Percentiles rank a stretch among this genome's conserved stretches.
These are phyloP conservation scores for Eupeodes latifasciatus DNA, from an alignment of 2,888 invertebrate genomes.

Conservation along the genomic window DNA sequence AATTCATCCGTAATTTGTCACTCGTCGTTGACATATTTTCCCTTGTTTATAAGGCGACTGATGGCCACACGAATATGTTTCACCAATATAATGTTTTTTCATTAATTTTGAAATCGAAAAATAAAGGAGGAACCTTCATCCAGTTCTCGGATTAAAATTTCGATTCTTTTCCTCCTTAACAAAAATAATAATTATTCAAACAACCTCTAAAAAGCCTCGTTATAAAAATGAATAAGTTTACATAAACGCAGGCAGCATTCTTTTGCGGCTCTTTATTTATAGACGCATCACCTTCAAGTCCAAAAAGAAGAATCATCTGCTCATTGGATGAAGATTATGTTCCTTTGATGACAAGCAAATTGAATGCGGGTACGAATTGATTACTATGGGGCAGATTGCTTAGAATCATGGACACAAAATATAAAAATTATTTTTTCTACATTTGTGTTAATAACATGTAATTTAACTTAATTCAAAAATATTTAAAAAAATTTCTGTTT, in stretches of 20 bases:
- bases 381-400: background rate
- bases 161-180: constrained; percentile 1
- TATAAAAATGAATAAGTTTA: constrained; percentile 32
- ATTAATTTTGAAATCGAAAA: background rate
- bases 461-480: no score
- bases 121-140: background rate
- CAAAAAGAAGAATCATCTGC: background rate
- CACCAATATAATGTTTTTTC: constrained; percentile 47
- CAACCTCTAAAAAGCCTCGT: constrained; percentile 7
- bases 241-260: constrained; percentile 38
- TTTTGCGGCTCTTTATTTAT: constrained; percentile 65
- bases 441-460: no score
- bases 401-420: background rate
- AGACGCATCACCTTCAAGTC: constrained; percentile 48
- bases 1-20: constrained; percentile 71
- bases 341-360: constrained; percentile 25
- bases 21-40: constrained; percentile 49
- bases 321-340: constrained; percentile 39
- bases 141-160: background rate
- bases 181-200: background rate
- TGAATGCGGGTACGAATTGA: background rate
- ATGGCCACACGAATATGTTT: constrained; percentile 24
- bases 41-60: constrained; percentile 20
- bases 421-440: no score
- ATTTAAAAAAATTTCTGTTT: no score